phyloP scores from a whole-genome alignment of 2,113 vertebrate species.

The Cochlearius cochlearius region DNA sequence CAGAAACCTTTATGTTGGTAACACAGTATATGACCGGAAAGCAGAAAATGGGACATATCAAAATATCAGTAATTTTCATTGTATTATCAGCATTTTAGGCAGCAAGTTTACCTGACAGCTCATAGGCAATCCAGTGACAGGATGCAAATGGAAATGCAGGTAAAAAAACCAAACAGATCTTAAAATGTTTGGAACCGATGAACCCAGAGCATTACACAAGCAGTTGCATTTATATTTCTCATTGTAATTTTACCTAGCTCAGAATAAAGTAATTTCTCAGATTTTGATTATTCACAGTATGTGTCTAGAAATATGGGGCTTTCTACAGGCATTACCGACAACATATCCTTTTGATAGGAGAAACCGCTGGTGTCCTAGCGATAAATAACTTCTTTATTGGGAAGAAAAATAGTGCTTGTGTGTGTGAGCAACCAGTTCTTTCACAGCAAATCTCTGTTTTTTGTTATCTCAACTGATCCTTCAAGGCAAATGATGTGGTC shows the following conservation, averaged over 20 bases:
- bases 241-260: background rate
- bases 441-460: background rate
- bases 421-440: background rate
- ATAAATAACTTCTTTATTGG: background rate
- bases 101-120: background rate
- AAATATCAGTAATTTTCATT: background rate
- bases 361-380: background rate
- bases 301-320: background rate
- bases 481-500: background rate
- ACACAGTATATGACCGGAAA: background rate
- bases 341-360: background rate
- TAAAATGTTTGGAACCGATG: background rate
- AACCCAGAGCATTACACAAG: background rate
- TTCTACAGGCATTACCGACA: background rate
- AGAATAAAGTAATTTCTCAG: background rate
- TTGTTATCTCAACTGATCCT: background rate
- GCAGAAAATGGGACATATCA: background rate
- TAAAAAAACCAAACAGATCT: background rate
- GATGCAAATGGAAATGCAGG: background rate
- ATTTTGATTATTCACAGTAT: conserved; percentile 16
- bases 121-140: background rate
- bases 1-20: background rate
- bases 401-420: background rate
- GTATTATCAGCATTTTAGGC: background rate
- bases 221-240: background rate